Base-by-base conservation (phyloP, 2,797 vertebrate genomes). In the Squalus acanthias region DNA sequence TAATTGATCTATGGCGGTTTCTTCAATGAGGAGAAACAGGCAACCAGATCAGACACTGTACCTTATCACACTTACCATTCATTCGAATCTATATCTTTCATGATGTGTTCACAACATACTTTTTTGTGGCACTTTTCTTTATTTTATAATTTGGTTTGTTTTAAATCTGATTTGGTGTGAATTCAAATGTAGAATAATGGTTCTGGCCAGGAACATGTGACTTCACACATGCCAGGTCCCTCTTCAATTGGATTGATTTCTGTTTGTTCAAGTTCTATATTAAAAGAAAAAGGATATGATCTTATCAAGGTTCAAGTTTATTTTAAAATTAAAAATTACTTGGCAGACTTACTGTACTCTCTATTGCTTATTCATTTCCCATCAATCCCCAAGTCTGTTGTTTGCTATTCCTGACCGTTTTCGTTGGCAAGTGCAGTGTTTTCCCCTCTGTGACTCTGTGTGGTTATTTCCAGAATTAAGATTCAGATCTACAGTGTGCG, bases 401-500 rank as follows among this genome's bases (percentile, higher is more conserved):
- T 95, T 95, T 95, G 94, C 70, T 95, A 95, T 74, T 95, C 94
- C 26, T 95, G 94, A 76, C 46, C 70, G 26, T 76, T 74, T 95
- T 95, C 13, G 26, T 95, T 95, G 94, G 94, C 94, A 76, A 95
- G 94, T 60, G 50, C 70, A 95, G 94, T 95, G 94, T 57, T 95
- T 95, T 95, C 94, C 70, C 94, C 94, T 74, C 50, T 95, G 94
- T 95, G 70, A 95, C 70, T 95, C 69, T 74, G 24, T 92, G 89
- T 76, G 26, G 94, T 95, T 95, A 95, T 95, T 95, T 95, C 70
- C 26, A 95, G 94, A 95, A 95, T 53, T 95, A 95, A 74, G 50
- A 95, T 95, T 74, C 69, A 76, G 50, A 95, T 95, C 70, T 57
- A 33, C 1, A 57, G 70, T n/a, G 26, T 74, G 94, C 53, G 15